phyloP scores from a whole-genome alignment of 1,140 invertebrate genomes.

The Heterodera schachtii region DNA sequence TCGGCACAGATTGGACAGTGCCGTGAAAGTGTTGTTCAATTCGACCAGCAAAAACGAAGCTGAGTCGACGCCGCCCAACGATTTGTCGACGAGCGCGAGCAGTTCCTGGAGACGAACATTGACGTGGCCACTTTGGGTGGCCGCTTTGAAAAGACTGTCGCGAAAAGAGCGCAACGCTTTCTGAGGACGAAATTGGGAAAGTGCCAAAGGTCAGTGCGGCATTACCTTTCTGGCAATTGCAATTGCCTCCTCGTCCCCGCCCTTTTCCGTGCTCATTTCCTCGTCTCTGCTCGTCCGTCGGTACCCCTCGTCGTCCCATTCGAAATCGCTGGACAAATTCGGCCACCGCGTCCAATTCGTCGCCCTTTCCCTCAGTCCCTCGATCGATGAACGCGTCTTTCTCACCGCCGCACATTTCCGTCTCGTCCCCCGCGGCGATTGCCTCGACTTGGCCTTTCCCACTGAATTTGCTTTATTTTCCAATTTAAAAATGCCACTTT shows the following conservation, averaged over 20 bases:
- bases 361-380: too few relatives aligned
- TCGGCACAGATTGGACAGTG: background rate
- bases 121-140: constrained; percentile 3
- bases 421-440: background rate
- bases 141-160: background rate
- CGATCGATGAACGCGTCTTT: constrained; percentile 1
- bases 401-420: constrained; percentile 19
- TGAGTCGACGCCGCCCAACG: constrained; percentile 6
- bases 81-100: constrained; percentile 14
- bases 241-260: background rate
- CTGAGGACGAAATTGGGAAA: background rate
- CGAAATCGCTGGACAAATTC: constrained; percentile 22
- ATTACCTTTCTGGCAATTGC: constrained; percentile 7
- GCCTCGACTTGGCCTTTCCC: background rate
- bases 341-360: background rate
- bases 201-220: too few relatives aligned
- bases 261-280: background rate
- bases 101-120: constrained; percentile 15
- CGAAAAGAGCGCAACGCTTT: constrained; percentile 9
- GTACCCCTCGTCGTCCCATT: constrained; percentile 30
- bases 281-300: constrained; percentile 1
- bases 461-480: background rate
- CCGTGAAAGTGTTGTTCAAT: background rate
- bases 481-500: background rate
- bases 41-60: constrained; percentile 11